These are phyloP conservation scores for Litoditis marina DNA, from an alignment of 2,888 invertebrate species.

Conservation along the genomic window DNA sequence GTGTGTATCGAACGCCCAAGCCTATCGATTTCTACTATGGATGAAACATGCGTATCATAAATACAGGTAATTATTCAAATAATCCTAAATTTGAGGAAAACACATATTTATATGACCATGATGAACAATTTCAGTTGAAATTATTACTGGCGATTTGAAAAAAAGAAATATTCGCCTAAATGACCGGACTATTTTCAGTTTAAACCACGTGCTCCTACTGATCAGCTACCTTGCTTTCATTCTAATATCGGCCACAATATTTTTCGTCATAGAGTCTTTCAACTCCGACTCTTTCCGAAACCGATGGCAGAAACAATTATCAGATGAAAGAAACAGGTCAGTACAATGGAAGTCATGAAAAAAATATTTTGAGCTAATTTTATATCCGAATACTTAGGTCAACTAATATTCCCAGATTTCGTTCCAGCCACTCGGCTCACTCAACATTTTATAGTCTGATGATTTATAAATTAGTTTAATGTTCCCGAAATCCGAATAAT, in stretches of 20 bases:
- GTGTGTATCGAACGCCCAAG: conserved; percentile 18
- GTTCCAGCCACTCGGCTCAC: no score
- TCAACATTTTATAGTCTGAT: neutral
- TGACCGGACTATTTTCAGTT: conserved; percentile 7
- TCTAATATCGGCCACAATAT: conserved; percentile 23
- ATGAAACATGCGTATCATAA: conserved; percentile 30
- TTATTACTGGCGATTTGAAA: no score
- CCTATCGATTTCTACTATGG: conserved; percentile 19
- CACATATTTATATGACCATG: no score
- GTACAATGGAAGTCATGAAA: no score
- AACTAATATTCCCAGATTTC: no score
- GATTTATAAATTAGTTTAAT: conserved; percentile 5
- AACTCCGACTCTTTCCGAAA: conserved; percentile 1
- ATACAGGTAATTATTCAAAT: conserved; percentile 13
- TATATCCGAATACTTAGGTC: no score
- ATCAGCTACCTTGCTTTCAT: conserved; percentile 27
- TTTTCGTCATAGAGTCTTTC: conserved; percentile 27
- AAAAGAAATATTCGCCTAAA: neutral
- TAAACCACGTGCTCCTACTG: conserved; percentile 32
- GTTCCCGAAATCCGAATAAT: neutral
- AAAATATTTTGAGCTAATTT: no score
- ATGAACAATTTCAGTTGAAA: no score
- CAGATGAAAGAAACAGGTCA: conserved; percentile 13
- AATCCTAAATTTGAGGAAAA: no score
- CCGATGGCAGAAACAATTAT: conserved; percentile 6